A percentile compares a stretch with the other conserved stretches of the same genome.
phyloP scores from a whole-genome alignment of 2,888 invertebrate species.

The Ormyrus pomaceus region DNA sequence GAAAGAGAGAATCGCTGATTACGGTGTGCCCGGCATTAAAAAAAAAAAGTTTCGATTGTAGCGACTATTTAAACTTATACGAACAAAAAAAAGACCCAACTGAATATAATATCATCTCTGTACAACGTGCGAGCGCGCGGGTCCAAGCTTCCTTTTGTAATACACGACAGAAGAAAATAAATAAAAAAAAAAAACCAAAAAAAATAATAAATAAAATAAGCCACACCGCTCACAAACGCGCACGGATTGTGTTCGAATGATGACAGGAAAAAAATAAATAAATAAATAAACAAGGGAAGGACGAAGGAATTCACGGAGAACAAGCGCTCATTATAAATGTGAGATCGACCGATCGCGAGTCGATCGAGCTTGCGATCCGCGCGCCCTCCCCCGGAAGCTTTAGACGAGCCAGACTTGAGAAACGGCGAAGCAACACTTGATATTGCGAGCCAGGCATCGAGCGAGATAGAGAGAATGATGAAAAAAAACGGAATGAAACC shows the following conservation, averaged over 20 bases:
- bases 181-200: slow-evolving; percentile 3
- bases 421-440: not conserved
- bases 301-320: not conserved
- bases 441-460: not conserved
- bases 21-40: slow-evolving; percentile 20
- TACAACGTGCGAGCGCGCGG: slow-evolving; percentile 19
- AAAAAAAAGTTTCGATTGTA: slow-evolving; percentile 50
- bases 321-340: too few species aligned
- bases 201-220: too few species aligned
- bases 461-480: not conserved
- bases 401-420: too few species aligned
- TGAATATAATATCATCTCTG: slow-evolving; percentile 23
- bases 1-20: slow-evolving; percentile 16
- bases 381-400: slow-evolving; percentile 7
- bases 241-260: too few species aligned
- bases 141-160: slow-evolving; percentile 39
- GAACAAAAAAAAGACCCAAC: not conserved
- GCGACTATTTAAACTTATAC: slow-evolving; percentile 43
- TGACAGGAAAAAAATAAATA: slow-evolving; percentile 2
- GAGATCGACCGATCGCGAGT: not conserved
- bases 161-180: not conserved
- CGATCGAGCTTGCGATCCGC: slow-evolving; percentile 48
- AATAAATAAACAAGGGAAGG: slow-evolving; percentile 13
- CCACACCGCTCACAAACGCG: too few species aligned
- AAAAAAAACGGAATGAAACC: not conserved